A percentile compares a stretch with the other conserved stretches of the same genome.
phyloP scores from a whole-genome alignment of 2,113 vertebrate species.

The Pluvianellus socialis region DNA sequence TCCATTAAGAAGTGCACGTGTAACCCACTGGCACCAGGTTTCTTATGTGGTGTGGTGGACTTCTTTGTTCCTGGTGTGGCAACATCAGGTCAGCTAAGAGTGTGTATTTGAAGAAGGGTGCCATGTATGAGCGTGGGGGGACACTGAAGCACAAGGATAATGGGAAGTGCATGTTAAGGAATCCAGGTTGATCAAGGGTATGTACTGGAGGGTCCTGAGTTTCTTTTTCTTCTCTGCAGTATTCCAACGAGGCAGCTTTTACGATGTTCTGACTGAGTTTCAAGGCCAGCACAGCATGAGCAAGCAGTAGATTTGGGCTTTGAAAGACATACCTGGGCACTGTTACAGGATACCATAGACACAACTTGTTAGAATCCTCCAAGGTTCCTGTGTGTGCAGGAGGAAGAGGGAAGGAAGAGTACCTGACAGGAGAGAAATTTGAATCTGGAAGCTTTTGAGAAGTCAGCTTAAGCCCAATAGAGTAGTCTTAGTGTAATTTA shows the following conservation, averaged over 20 bases:
- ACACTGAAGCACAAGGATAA: background rate
- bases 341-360: background rate
- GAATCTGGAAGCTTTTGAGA: background rate
- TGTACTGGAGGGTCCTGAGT: background rate
- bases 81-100: background rate
- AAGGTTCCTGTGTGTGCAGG: background rate
- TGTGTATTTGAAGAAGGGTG: background rate
- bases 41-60: background rate
- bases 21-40: background rate
- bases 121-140: rapidly evolving
- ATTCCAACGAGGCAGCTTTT: background rate
- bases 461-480: background rate
- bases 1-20: background rate
- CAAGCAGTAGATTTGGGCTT: background rate
- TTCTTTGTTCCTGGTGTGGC: background rate
- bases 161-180: background rate
- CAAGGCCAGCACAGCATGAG: background rate
- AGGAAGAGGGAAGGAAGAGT: background rate
- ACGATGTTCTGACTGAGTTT: background rate
- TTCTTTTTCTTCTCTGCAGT: background rate
- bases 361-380: background rate
- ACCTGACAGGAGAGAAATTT: background rate
- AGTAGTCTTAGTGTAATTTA: background rate
- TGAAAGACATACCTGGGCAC: background rate
- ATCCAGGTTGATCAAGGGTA: background rate